Evolutionary conservation across 2,888 invertebrate species (phyloP), one percentile per base, ranked within the genome.

Genomic region (Amblyteles armatorius): DNA sequence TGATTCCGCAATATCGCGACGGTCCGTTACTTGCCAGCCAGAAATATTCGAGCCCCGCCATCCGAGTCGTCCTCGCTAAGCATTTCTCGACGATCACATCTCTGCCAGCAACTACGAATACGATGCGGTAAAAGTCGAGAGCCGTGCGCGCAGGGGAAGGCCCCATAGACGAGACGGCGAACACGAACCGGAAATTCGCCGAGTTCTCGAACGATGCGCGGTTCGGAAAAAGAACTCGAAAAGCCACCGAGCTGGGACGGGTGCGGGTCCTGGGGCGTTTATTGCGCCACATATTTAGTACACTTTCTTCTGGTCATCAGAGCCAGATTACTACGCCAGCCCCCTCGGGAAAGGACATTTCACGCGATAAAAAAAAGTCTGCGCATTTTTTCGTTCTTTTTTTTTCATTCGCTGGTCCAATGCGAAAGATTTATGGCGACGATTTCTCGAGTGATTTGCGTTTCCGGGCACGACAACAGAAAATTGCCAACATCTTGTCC

Each of bases 391-490:
- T 22, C 33, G 55, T 33, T 40, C 55, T 77, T 77, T 71, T 29
- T 29, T 29, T 72, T 33, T 67, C 68, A 80, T 77, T 77, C 76
- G 44, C 63, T 16, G 69, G 68, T 72, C 55, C 67, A 19, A 77
- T 48, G 68, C 29, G 44, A 71, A 73, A 73, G 86, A 87, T 87
- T 87, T 86, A 85, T 86, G 71, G 77, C 50, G 22, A 77, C 81
- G 79, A 86, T 87, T 84, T 86, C 72, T 69, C 83, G 79, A 80
- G 78, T 82, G 84, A 87, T 87, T 87, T 87, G 87, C 87, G 86
- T 86, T 86, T 87, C 86, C 87, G 83, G 79, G 52, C 72, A 79
- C 81, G 81, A 78, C 44, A 74, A 84, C 60, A 82, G 68, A 84
- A 79, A 74, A 79, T 78, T 69, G 78, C 81, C 55, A 81, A 81